Conservation (phyloP, 2,113 vertebrate species). For the Chinchilla lanigera region DNA sequence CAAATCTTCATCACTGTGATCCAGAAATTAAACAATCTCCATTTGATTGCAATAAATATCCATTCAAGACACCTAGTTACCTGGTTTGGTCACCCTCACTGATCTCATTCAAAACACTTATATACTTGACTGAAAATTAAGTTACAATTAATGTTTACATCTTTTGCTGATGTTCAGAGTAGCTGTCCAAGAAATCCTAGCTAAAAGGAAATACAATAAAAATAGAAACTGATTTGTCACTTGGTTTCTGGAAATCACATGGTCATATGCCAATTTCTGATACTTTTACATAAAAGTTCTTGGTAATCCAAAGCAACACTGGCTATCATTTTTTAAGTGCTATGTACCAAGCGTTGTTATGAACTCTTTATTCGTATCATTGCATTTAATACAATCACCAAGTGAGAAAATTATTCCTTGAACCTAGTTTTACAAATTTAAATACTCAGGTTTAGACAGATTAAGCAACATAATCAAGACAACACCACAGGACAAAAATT, state of each 20-base stretch:
- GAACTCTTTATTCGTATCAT: not conserved
- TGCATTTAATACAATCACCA: not conserved
- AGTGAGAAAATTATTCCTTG: not conserved
- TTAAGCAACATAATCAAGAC: not conserved
- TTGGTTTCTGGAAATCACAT: conserved; percentile 19
- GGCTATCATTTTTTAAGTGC: not conserved
- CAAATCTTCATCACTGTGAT: not conserved
- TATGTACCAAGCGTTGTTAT: not conserved
- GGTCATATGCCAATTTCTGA: not conserved
- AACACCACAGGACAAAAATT: not conserved
- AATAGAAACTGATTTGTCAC: not conserved
- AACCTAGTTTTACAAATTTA: not conserved
- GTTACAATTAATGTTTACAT: not conserved
- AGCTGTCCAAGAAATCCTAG: not conserved
- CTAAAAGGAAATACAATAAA: not conserved
- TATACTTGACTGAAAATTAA: not conserved
- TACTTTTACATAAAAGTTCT: conserved; percentile 1
- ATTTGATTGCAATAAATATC: not conserved
- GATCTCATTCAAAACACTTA: not conserved
- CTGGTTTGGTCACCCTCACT: not conserved
- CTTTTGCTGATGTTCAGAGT: not conserved
- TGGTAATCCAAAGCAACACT: not conserved
- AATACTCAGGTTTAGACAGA: not conserved
- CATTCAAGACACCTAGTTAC: not conserved
- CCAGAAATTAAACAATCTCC: not conserved